Percentiles rank a stretch among this genome's conserved stretches.
Evolutionary conservation across 2,888 invertebrate genomes (phyloP).

Genomic region (Pycnomerus fuliginosus): DNA sequence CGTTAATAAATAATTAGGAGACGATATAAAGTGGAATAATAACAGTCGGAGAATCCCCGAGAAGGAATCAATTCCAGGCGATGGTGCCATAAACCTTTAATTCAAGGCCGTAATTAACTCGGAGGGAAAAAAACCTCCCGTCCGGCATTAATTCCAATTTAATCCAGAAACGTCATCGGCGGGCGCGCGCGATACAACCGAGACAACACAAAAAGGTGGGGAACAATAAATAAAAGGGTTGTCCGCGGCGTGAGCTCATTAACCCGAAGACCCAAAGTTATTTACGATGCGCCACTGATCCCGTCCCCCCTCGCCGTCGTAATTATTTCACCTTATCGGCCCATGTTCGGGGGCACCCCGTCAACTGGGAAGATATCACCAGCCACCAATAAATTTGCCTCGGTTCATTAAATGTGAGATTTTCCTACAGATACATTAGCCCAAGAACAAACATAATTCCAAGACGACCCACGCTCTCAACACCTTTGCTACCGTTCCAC

Average conservation of each 20-base stretch:
- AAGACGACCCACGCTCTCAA: conserved; percentile 46
- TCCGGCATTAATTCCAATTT: no score
- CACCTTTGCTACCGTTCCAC: conserved; percentile 46
- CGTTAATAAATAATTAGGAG: no score
- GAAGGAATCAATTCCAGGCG: no score
- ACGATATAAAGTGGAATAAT: no score
- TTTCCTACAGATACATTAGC: conserved; percentile 50
- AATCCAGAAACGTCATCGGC: no score
- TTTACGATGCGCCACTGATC: conserved; percentile 37
- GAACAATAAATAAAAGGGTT: conserved; percentile 45
- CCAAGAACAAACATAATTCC: conserved; percentile 50
- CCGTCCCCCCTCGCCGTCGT: conserved; percentile 31
- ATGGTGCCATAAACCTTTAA: no score
- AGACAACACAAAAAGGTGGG: conserved; percentile 32
- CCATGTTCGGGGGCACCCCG: conserved; percentile 25
- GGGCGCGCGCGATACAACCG: no score
- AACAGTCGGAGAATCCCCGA: no score
- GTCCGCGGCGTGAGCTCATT: conserved; percentile 45
- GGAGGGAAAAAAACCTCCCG: no score
- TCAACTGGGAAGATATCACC: conserved; percentile 18
- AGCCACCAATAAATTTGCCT: conserved; percentile 42
- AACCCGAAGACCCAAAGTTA: conserved; percentile 38
- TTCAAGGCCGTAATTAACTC: no score
- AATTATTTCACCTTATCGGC: conserved; percentile 45
- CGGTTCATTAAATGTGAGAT: conserved; percentile 50